Conservation (phyloP, 2,888 invertebrate genomes). For the Pomacea canaliculata region DNA sequence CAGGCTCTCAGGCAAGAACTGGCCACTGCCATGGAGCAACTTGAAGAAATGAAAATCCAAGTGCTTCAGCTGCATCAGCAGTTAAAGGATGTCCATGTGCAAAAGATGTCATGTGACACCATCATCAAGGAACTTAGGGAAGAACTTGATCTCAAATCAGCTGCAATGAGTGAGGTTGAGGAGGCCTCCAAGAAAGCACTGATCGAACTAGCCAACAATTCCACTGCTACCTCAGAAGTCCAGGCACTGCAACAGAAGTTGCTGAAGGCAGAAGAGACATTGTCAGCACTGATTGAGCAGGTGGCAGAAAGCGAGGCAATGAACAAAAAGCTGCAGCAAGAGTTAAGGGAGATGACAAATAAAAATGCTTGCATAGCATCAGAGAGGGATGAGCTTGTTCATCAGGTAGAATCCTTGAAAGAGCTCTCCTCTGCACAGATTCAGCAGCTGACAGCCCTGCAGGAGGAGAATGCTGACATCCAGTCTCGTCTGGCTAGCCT, state of each 20-base stretch:
- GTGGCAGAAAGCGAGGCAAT: not conserved
- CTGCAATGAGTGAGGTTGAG: conserved; percentile 4
- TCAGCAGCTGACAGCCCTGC: not conserved
- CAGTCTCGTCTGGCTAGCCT: not conserved
- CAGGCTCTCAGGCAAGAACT: conserved; percentile 19
- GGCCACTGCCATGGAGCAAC: conserved; percentile 2
- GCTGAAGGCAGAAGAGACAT: conserved; percentile 2
- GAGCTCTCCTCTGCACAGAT: not conserved
- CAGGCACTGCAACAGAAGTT: conserved; percentile 7
- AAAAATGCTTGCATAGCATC: not conserved
- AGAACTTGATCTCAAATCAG: conserved; percentile 5
- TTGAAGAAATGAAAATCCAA: conserved; percentile 16
- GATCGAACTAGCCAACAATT: not conserved
- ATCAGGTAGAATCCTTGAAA: conserved; percentile 5
- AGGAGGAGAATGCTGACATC: conserved; percentile 4
- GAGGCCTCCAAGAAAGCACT: conserved; percentile 2
- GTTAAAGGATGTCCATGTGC: conserved; percentile 7
- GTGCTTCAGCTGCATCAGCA: not conserved
- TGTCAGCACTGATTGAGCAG: conserved; percentile 8
- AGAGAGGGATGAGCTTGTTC: conserved; percentile 10
- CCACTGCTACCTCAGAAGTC: not conserved
- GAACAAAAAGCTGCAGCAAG: not conserved
- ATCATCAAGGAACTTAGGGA: not conserved
- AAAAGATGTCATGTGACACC: conserved; percentile 5
- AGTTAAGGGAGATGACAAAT: not conserved